phyloP scores from a whole-genome alignment of 2,797 vertebrate genomes.

The Benthosema pterotum region DNA sequence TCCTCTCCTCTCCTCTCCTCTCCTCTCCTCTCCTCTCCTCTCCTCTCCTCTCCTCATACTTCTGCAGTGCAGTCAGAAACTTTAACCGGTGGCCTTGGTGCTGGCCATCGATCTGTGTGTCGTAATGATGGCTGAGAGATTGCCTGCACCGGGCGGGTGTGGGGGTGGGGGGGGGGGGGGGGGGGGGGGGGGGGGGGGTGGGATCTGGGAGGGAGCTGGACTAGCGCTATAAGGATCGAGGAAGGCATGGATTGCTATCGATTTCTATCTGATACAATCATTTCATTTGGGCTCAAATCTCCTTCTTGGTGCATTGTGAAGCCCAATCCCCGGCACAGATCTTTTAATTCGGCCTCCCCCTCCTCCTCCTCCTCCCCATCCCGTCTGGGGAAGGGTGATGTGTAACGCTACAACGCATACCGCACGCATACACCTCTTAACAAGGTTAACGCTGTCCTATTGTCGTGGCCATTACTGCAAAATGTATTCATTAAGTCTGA shows the following conservation, averaged over 20 bases:
- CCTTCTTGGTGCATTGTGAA: conserved; percentile 69
- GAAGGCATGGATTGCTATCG: conserved; percentile 82
- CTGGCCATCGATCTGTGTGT: conserved; percentile 72
- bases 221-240: conserved; percentile 77
- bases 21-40: conserved; percentile 1
- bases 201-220: conserved; percentile 77
- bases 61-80: conserved; percentile 69
- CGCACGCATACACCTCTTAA: conserved; percentile 60
- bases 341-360: conserved; percentile 73
- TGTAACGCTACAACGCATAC: conserved; percentile 61
- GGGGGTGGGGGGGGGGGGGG: no score
- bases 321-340: conserved; percentile 70
- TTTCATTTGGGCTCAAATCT: conserved; percentile 83
- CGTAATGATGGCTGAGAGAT: conserved; percentile 83
- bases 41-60: conserved; percentile 25
- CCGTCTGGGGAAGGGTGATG: no score
- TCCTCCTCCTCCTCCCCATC: no score
- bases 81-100: conserved; percentile 56
- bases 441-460: conserved; percentile 76
- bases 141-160: conserved; percentile 75
- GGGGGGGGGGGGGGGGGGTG: no score
- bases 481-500: conserved; percentile 79
- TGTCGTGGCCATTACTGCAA: conserved; percentile 71
- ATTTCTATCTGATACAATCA: conserved; percentile 87
- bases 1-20: conserved; percentile 17